Evolutionary conservation across 2,797 vertebrate species (phyloP).

Genomic region (Danio choprae): DNA sequence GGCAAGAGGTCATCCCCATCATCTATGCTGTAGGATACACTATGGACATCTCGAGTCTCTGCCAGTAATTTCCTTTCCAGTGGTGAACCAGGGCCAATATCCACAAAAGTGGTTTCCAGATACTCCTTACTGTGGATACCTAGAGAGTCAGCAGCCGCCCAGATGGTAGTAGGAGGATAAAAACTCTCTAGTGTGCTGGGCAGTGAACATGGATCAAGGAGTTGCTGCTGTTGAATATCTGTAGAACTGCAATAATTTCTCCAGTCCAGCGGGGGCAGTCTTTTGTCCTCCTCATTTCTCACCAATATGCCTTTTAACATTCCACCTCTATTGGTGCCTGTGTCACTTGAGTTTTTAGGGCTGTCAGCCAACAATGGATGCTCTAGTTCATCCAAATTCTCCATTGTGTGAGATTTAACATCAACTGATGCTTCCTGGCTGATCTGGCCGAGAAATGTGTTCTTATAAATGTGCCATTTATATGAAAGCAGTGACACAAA

Average conservation of each 20-base stretch:
- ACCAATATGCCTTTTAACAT: conserved; percentile 75
- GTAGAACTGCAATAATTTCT: conserved; percentile 73
- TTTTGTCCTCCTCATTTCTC: conserved; percentile 78
- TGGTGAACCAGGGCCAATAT: conserved; percentile 74
- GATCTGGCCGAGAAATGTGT: background rate
- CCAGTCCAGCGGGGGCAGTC: conserved; percentile 73
- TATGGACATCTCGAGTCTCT: conserved; percentile 80
- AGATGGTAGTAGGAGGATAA: conserved; percentile 75
- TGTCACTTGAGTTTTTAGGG: conserved; percentile 57
- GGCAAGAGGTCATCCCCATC: conserved; percentile 83
- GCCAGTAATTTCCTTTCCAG: conserved; percentile 80
- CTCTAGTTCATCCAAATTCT: conserved; percentile 83
- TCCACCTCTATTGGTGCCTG: conserved; percentile 37
- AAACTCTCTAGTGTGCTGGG: conserved; percentile 76
- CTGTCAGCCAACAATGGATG: conserved; percentile 82
- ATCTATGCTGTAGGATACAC: conserved; percentile 81
- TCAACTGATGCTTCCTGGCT: background rate
- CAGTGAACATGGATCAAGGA: conserved; percentile 81
- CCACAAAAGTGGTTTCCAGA: conserved; percentile 86
- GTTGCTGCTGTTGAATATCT: conserved; percentile 78
- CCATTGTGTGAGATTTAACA: conserved; percentile 71
- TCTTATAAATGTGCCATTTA: conserved; percentile 27
- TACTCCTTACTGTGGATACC: conserved; percentile 80
- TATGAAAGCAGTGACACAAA: conserved; percentile 68
- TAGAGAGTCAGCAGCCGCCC: conserved; percentile 75